Evolutionary conservation across 2,113 vertebrate species (phyloP).

Genomic region (Morone saxatilis): DNA sequence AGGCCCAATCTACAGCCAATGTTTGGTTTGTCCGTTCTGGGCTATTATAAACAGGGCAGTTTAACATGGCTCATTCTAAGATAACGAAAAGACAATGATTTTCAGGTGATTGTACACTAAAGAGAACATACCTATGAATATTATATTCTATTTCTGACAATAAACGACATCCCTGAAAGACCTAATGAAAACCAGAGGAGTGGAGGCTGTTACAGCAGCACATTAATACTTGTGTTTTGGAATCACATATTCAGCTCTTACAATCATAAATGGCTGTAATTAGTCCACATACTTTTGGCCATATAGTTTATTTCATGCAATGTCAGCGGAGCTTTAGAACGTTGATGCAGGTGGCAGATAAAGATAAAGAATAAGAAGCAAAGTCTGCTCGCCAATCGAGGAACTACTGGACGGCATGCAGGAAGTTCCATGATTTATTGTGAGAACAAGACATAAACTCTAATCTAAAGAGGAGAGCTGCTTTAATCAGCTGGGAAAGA

Average conservation of each 20-base stretch:
- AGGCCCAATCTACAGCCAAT: too few relatives aligned
- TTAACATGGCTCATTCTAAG: too few relatives aligned
- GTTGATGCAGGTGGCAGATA: neutral
- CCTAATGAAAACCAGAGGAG: neutral
- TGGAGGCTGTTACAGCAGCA: neutral
- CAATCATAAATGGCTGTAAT: too few relatives aligned
- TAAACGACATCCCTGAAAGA: neutral
- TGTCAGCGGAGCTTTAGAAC: neutral
- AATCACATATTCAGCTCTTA: neutral
- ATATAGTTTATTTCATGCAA: neutral
- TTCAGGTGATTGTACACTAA: too few relatives aligned
- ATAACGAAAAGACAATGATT: too few relatives aligned
- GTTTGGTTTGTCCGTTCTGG: too few relatives aligned
- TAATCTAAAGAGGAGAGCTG: neutral
- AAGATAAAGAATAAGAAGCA: neutral
- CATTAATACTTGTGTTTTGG: neutral
- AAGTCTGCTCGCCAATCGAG: neutral
- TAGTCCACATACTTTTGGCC: neutral
- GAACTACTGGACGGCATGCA: neutral
- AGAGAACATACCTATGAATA: too few relatives aligned
- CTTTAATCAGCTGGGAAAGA: constrained; percentile 10
- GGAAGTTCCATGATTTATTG: neutral
- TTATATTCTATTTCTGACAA: too few relatives aligned
- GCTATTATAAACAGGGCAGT: too few relatives aligned
- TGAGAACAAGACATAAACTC: neutral